Evolutionary conservation across 1,140 invertebrate species (phyloP), one percentile per base, ranked within the genome.

Genomic region (Pseudoatta argentina): DNA sequence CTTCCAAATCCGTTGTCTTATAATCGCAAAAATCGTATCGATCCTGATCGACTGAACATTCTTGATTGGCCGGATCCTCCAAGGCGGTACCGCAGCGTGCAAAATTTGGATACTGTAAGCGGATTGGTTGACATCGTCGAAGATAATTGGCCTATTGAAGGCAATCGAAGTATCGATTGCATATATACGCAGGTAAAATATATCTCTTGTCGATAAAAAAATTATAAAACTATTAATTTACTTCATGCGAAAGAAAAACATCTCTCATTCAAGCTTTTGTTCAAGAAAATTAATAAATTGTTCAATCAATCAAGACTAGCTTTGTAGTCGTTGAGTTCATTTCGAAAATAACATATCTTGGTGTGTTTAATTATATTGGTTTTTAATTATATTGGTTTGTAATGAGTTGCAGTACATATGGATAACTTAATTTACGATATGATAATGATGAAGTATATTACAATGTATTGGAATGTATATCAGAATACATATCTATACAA

Each of bases 41-140:
- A 94, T 82, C 88, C 92, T 7, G 92, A 94, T 71, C 93, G 94
- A 27, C 81, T 95, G 30, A 95, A 95, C 73, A 95, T 95, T 71
- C 92, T 95, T 71, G 92, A 95, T 57, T 95, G 95, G 95, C 94
- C 94, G 0, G 90, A 93, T 48, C 93, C 93, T 30, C 92, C 94
- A 0, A 92, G 91, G 81, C 91, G 93, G 1, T 95, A 94, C 55
- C 91, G 93, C 57, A 95, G 94, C 64, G 93, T 95, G 27, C 95
- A 95, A 73, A 92, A 94, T 75, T 91, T 95, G n/a, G 94, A 95
- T 55, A 94, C 92, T 21, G 95, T 95, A 39, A 94, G 92, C 30
- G 95, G 94, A 10, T 90, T 95, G 66, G 94, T 95, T 12, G 94
- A 95, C 48, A 93, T 95, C 30, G 92, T 95, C 64, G 94, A 95